Evolutionary conservation across 2,888 invertebrate species (phyloP), one percentile per base, ranked within the genome.

Genomic region (Drosophila austrosaltans): DNA sequence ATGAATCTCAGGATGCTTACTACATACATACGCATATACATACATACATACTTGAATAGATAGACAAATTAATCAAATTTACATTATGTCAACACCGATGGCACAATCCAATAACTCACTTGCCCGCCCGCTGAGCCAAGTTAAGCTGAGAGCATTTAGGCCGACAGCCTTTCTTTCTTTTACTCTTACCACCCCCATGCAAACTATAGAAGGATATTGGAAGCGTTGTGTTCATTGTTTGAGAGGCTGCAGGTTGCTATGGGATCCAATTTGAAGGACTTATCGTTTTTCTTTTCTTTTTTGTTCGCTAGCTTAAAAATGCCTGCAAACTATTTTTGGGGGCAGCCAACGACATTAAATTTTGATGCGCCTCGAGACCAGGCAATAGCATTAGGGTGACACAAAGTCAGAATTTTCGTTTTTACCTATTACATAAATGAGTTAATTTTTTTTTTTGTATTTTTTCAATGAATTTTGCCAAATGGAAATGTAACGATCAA

Each of bases 51-150:
- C 16, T 12, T 4, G 39, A 53, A 25, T 28, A 7, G 36, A 75
- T 70, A 78, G 74, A 72, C 69, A 81, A 84, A 81, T 84, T 81
- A 84, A 87, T 86, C 78, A 84, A 81, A 78, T 87, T 75, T 77
- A 71, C 76, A 78, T 82, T 79, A 77, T 79, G 80, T 82, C 83
- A 85, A 82, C 82, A 83, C 78, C 57, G 70, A 71, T 20, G 42
- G 66, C 44, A 25, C 32, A 66, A 32, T 36, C 56, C 57, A 22
- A 57, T 57, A 57, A 57, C 57, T 20, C 30, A 59, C 42, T 48
- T 44, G 44, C 32, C 20, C 60, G 20, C 16, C 40, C 22, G 42
- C 25, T 57, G 40, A 28, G 59, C 59, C n/a, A 7, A n/a, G 40
- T 28, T n/a, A 48, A 48, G 48, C 48, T 25, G 3, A 25, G 48